phyloP scores from a whole-genome alignment of 1,140 invertebrate species.

The Procambarus clarkii region DNA sequence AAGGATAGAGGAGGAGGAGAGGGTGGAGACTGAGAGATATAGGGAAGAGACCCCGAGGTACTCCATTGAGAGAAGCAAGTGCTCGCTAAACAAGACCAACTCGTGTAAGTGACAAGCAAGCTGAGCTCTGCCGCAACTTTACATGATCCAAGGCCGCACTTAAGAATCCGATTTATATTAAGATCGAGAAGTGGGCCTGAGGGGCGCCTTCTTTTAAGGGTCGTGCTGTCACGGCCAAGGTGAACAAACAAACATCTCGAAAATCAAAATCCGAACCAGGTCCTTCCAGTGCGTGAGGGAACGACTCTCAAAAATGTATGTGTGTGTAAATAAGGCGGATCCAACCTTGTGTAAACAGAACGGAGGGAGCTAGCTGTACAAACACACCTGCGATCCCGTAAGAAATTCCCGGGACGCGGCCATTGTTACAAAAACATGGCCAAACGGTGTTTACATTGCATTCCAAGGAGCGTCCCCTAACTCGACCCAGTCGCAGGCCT shows the following conservation, averaged over 20 bases:
- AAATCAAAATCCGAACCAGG: constrained; percentile 5
- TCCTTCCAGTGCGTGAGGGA: neutral
- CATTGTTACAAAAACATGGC: constrained; percentile 36
- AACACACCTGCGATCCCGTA: constrained; percentile 37
- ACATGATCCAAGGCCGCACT: too few relatives aligned
- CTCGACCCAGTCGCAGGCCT: neutral
- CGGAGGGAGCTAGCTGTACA: constrained; percentile 24
- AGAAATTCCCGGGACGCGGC: constrained; percentile 28
- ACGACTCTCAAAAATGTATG: constrained; percentile 33
- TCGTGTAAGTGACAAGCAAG: too few relatives aligned
- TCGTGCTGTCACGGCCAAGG: neutral
- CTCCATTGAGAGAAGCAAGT: too few relatives aligned
- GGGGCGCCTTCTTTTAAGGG: neutral
- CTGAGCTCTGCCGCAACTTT: too few relatives aligned
- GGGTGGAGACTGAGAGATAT: too few relatives aligned
- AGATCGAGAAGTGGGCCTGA: neutral
- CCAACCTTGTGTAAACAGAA: constrained; percentile 26
- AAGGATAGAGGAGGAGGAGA: too few relatives aligned
- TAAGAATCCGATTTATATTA: neutral
- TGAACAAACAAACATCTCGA: constrained; percentile 18
- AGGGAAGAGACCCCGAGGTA: too few relatives aligned
- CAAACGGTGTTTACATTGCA: constrained; percentile 18
- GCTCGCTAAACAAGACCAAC: too few relatives aligned
- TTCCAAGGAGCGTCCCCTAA: neutral
- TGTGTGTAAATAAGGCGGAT: constrained; percentile 36